Percentiles rank a stretch among this genome's conserved stretches.
Evolutionary conservation across 1,140 invertebrate species (phyloP).

Genomic region (Drosophila leontia): DNA sequence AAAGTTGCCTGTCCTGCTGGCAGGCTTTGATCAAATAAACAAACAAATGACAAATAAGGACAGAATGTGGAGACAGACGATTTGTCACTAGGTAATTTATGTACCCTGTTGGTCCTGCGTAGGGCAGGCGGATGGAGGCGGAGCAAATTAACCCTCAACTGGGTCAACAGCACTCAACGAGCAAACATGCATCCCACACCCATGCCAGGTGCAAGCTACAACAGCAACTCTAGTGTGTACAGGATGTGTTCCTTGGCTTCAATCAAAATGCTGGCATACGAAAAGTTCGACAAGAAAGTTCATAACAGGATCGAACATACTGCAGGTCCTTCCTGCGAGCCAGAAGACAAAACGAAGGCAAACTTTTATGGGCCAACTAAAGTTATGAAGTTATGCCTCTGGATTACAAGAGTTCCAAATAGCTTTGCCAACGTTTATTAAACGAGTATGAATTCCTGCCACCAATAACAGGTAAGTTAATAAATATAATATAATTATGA

Average conservation of each 20-base stretch:
- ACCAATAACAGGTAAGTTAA: not conserved
- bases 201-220: slow-evolving; percentile 1
- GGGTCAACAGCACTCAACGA: slow-evolving; percentile 38
- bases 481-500: not conserved
- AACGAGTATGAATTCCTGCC: slow-evolving; percentile 33
- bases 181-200: slow-evolving; percentile 17
- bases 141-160: slow-evolving; percentile 38
- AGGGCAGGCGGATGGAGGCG: not conserved
- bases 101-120: slow-evolving; percentile 14
- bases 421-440: slow-evolving; percentile 49
- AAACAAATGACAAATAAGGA: slow-evolving; percentile 67
- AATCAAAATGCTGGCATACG: slow-evolving; percentile 68
- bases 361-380: slow-evolving; percentile 17
- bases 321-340: not conserved
- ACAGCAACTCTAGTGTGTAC: not conserved
- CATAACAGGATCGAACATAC: slow-evolving; percentile 41
- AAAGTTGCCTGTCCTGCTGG: slow-evolving; percentile 52
- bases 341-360: slow-evolving; percentile 9
- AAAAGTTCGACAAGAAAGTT: slow-evolving; percentile 57
- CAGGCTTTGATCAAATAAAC: slow-evolving; percentile 69
- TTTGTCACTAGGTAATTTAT: slow-evolving; percentile 73
- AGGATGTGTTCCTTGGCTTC: slow-evolving; percentile 52
- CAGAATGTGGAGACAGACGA: slow-evolving; percentile 70
- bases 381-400: slow-evolving; percentile 23
- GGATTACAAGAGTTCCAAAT: slow-evolving; percentile 25